These are phyloP conservation scores for Echiichthys vipera DNA, from an alignment of 2,797 vertebrate species.

Conservation along the genomic window DNA sequence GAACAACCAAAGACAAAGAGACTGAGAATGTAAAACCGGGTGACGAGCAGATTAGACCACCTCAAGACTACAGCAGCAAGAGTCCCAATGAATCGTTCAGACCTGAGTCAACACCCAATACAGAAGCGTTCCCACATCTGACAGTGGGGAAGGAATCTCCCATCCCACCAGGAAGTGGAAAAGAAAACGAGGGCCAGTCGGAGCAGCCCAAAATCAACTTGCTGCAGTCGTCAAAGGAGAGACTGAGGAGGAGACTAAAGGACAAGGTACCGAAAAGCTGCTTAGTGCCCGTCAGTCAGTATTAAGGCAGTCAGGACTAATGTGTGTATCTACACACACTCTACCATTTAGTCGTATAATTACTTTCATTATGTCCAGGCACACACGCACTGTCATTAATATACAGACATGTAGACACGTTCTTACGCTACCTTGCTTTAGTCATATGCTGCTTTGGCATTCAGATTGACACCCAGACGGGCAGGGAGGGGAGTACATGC, in stretches of 20 bases:
- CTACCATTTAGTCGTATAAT: conserved; percentile 49
- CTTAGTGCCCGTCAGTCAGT: conserved; percentile 69
- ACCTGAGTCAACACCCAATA: conserved; percentile 40
- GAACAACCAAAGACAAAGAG: conserved; percentile 92
- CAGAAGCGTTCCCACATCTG: conserved; percentile 33
- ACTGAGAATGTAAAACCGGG: conserved; percentile 86
- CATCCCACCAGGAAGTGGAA: conserved; percentile 36
- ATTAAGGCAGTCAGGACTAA: conserved; percentile 63
- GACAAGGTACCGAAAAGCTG: conserved; percentile 90
- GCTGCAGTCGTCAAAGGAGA: conserved; percentile 97
- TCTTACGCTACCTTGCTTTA: conserved; percentile 27
- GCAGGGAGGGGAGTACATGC: conserved; percentile 18
- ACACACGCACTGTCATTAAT: conserved; percentile 32
- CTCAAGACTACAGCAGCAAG: conserved; percentile 51
- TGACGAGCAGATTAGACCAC: conserved; percentile 80
- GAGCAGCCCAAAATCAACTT: conserved; percentile 90
- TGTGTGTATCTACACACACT: conserved; percentile 41
- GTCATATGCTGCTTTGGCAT: conserved; percentile 36
- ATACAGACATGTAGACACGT: conserved; percentile 15
- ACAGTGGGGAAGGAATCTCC: conserved; percentile 52
- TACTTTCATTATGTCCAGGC: conserved; percentile 33
- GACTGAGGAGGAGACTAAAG: conserved; percentile 94
- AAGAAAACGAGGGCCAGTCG: conserved; percentile 48
- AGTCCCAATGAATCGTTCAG: conserved; percentile 55
- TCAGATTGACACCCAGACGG: conserved; percentile 29